Percentiles rank a stretch among this genome's conserved stretches.
These are phyloP conservation scores for Malaclemys terrapin DNA, from an alignment of 2,113 vertebrate genomes.

Conservation along the genomic window DNA sequence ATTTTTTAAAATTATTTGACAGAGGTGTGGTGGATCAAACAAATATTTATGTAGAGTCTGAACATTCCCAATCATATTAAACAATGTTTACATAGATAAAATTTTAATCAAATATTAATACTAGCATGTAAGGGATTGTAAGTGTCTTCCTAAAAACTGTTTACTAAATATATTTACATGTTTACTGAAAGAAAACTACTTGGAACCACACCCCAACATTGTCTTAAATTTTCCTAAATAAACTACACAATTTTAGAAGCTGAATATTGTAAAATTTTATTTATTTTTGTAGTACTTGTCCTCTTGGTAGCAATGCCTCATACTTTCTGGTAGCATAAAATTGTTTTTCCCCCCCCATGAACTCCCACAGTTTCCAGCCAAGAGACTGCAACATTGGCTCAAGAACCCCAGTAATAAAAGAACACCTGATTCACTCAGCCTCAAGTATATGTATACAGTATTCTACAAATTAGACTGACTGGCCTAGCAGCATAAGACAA, in stretches of 20 bases:
- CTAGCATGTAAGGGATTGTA: not conserved
- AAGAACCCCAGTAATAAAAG: not conserved
- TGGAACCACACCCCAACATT: not conserved
- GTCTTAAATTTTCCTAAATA: not conserved
- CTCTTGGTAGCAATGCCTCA: not conserved
- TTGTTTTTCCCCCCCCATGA: not conserved
- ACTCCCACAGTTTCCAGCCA: not conserved
- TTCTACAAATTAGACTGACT: not conserved
- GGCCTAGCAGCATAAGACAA: not conserved
- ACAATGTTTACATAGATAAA: not conserved
- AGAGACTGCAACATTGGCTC: not conserved
- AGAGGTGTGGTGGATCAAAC: not conserved
- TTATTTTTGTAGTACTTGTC: not conserved
- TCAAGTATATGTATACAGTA: not conserved
- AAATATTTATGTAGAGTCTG: not conserved
- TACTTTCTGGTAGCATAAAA: not conserved
- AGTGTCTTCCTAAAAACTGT: not conserved
- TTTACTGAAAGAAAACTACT: not conserved
- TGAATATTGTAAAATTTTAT: not conserved
- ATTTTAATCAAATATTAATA: not conserved
- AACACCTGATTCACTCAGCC: not conserved
- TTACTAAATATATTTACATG: not conserved
- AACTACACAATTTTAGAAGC: not conserved
- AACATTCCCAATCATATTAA: not conserved
- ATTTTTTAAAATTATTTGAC: not conserved